A percentile compares a stretch with the other conserved stretches of the same genome.
Conservation (phyloP, 2,888 invertebrate genomes). For the Idaea dimidiata region DNA sequence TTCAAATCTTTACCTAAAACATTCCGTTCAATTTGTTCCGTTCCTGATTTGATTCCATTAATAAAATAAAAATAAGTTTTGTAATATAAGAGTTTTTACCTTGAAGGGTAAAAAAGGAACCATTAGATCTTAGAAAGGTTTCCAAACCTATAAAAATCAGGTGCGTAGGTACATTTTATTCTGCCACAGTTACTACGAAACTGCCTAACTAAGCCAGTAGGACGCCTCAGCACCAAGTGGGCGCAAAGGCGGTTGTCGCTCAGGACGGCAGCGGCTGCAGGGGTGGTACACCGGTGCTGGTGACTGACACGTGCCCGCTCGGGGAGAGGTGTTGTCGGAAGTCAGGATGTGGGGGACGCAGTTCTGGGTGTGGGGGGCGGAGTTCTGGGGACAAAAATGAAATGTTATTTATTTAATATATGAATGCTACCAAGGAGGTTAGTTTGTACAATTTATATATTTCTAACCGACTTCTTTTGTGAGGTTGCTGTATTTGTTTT, state of each 20-base stretch:
- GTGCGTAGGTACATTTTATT: too few relatives aligned
- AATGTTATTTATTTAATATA: not conserved
- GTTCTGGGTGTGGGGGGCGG: constrained; percentile 58
- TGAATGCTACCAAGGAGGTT: too few relatives aligned
- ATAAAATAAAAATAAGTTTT: too few relatives aligned
- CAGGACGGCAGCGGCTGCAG: constrained; percentile 72
- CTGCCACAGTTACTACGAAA: too few relatives aligned
- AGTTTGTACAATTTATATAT: too few relatives aligned
- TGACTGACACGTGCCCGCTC: constrained; percentile 8
- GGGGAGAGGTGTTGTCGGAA: constrained; percentile 49
- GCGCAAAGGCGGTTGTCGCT: constrained; percentile 74
- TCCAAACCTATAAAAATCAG: too few relatives aligned
- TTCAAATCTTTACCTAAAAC: not conserved
- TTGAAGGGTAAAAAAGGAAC: too few relatives aligned
- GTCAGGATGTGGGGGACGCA: constrained; percentile 55
- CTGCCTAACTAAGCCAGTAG: constrained; percentile 16
- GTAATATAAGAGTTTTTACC: too few relatives aligned
- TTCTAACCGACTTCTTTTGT: too few relatives aligned
- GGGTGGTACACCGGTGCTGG: constrained; percentile 57
- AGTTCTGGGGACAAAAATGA: constrained; percentile 47
- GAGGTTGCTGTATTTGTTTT: too few relatives aligned
- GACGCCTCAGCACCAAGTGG: constrained; percentile 70
- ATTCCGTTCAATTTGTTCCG: too few relatives aligned
- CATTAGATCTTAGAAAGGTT: too few relatives aligned
- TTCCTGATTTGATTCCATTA: not conserved